Evolutionary conservation across 2,888 invertebrate species (phyloP), one percentile per base, ranked within the genome.

Genomic region (Scotopteryx bipunctaria): DNA sequence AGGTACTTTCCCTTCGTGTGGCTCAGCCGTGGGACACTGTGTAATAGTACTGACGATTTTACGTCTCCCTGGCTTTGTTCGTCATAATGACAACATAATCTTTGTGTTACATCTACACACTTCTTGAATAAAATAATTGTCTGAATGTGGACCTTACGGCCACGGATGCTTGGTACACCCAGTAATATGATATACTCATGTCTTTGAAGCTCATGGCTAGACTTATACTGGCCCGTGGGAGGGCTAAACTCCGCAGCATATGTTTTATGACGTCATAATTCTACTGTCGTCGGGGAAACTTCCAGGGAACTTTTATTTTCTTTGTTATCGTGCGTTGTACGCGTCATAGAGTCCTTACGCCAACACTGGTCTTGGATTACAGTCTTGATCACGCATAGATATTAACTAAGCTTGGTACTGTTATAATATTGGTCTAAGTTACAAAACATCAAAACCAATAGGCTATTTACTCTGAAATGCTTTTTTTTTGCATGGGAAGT

Each of bases 241-340:
- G 27, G 37, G 41, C 42, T 47, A 43, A 51, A 55, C 52, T 51
- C 38, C 44, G 25, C 45, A 27, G 33, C 51, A 46, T 45, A 45
- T 55, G 44, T 54, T 56, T 59, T 52, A 59, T 59, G 57, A 59
- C 44, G 47, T 56, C 51, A 62, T 56, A 51, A 54, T 40, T 38
- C 33, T 32, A 37, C 35, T 15, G 54, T 33, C 14, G 29, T 46
- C 33, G 50, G 46, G 41, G 42, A 45, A 53, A 45, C 45, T 45
- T 48, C 23, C 21, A 23, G 33, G 29, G 29, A 42, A 47, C 36
- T 45, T 49, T 38, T 41, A 43, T 55, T 56, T 51, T 48, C 47
- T 51, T 51, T 44, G 43, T 44, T 48, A 48, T 41, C 27, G n/a
- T 47, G 16, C 42, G 21, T 32, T 25, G 31, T 17, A 50, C 44